Base-by-base conservation (phyloP, 1,140 invertebrate genomes). In the Schlechtendalia chinensis region DNA sequence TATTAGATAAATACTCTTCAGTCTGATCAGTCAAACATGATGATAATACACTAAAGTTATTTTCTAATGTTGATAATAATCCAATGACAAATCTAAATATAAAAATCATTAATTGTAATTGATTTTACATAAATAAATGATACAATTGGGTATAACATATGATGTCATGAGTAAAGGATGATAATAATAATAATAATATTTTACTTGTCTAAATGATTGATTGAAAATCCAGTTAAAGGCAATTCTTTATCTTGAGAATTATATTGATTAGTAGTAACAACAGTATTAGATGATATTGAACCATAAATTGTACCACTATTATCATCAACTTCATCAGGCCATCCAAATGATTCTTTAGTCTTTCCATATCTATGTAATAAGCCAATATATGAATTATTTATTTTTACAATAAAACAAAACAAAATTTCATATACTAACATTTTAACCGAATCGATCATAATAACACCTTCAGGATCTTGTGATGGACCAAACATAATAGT, bases 241-340 rank as follows among this genome's bases (percentile, higher is more conserved):
- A 85, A 83, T 82, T 84, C 86, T 79, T 89, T 88, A 54, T 81
- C 65, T 71, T 82, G 81, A 80, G 69, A 14, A 47, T 63, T 79
- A 29, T 27, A 79, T 47, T 39, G 54, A 72, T 56, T 75, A 1
- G 56, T 58, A 5, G 56, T 75, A n/a, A 86, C 84, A 6, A 85
- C 82, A 29, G 85, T 83, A 53, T 84, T 84, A 6, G 85, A 81
- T 27, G 85, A 88, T 45, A 58, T 61, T 16, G 75, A 79, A 61
- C 75, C 75, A 79, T 63, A 87, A 5, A 89, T 87, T 50, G 89
- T 88, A 81, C 89, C 88, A 75, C 90, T 88, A 8, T 90, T 86
- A 47, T 98, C 96, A 84, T 98, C 96, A 17, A 89, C 90, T 84
- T 98, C 96, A 86, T 98, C 96, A 0, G 96, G 96, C 97, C 96